Conservation (phyloP, 2,113 vertebrate genomes). For the Prolemur simus region DNA sequence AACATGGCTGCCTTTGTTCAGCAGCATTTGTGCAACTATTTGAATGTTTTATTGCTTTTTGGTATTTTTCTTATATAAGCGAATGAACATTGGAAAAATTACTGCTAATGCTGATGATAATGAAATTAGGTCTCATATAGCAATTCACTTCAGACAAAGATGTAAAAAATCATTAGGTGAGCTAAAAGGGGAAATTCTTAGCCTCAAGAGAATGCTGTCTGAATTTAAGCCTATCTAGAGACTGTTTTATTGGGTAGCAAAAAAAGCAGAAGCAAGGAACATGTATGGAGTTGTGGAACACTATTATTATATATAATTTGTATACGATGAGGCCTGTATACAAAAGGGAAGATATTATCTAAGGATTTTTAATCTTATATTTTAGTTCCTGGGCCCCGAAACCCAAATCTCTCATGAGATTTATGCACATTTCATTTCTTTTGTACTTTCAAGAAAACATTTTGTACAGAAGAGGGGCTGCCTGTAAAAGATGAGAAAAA, state of each 20-base stretch:
- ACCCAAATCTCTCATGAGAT: neutral
- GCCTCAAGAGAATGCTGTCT: neutral
- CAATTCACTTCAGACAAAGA: neutral
- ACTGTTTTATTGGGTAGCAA: neutral
- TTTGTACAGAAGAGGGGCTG: neutral
- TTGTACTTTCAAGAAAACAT: neutral
- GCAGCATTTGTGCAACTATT: neutral
- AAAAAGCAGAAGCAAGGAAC: neutral
- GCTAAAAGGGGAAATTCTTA: neutral
- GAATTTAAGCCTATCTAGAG: neutral
- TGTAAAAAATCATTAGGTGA: neutral
- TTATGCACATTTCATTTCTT: neutral
- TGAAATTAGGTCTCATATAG: neutral
- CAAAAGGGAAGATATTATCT: neutral
- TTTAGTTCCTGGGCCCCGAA: constrained; percentile 10
- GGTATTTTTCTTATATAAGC: neutral
- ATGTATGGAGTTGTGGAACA: neutral
- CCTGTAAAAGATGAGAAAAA: neutral
- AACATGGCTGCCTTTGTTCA: constrained; percentile 9
- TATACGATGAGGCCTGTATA: neutral
- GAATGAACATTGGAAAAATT: constrained; percentile 1
- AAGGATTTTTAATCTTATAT: neutral
- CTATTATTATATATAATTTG: neutral
- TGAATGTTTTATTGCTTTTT: constrained; percentile 20
- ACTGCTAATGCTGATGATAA: neutral